Conservation (phyloP, 23 tunicate species). For the Botrylloides violaceus region DNA sequence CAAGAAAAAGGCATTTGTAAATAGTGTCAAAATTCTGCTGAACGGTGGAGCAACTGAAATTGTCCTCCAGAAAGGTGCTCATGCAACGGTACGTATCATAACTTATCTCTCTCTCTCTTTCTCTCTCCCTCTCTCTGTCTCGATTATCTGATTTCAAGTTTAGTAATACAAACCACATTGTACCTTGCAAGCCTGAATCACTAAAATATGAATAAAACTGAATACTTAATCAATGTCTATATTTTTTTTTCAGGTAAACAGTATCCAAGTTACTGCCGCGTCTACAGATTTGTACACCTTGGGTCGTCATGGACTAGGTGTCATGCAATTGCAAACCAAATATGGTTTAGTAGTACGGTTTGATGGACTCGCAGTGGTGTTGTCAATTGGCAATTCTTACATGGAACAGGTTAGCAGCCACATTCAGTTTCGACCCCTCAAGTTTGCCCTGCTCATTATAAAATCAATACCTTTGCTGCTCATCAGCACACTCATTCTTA, state of each 20-base stretch:
- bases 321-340: conserved; percentile 12
- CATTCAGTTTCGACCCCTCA: not conserved
- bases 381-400: conserved; percentile 56
- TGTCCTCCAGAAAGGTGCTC: conserved; percentile 6
- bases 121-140: too few species aligned
- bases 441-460: not conserved
- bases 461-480: too few species aligned
- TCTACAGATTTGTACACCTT: conserved; percentile 9
- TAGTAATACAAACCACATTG: too few species aligned
- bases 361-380: conserved; percentile 44
- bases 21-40: conserved; percentile 8
- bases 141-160: too few species aligned
- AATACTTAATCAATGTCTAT: too few species aligned
- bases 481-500: too few species aligned
- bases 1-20: conserved; percentile 5
- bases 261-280: conserved; percentile 8
- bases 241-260: conserved; percentile 31
- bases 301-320: conserved; percentile 12
- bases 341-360: conserved; percentile 42
- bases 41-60: not conserved
- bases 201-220: too few species aligned
- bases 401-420: conserved; percentile 27
- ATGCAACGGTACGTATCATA: conserved; percentile 2
- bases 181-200: too few species aligned
- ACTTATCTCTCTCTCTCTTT: too few species aligned